phyloP scores from a whole-genome alignment of 2,113 vertebrate genomes.

The Hydrolagus affinis region DNA sequence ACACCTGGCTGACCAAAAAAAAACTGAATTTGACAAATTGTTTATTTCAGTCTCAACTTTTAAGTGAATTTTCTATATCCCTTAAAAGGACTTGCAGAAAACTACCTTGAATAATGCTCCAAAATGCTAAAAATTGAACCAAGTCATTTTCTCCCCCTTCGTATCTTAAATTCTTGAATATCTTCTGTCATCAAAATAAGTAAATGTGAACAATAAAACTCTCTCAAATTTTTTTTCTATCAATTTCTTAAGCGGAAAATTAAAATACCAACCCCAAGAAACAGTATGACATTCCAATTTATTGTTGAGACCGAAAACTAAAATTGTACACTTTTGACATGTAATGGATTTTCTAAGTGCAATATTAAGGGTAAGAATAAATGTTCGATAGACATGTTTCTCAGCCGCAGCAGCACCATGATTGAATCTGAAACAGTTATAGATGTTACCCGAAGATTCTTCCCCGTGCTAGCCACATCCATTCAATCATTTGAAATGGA shows the following conservation, averaged over 20 bases:
- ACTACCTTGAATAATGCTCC: no score
- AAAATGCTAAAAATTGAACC: no score
- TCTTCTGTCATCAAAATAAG: neutral
- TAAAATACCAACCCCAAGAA: neutral
- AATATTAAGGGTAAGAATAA: neutral
- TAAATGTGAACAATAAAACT: neutral
- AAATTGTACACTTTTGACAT: neutral
- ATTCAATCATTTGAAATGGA: neutral
- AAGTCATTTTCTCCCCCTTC: no score
- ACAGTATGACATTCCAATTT: conserved; percentile 5
- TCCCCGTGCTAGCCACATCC: neutral
- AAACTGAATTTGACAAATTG: no score
- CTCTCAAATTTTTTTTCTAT: neutral
- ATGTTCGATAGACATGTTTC: neutral
- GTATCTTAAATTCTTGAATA: no score
- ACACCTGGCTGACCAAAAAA: no score
- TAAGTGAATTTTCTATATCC: no score
- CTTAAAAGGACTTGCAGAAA: no score
- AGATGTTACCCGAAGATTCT: neutral
- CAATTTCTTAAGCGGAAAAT: neutral
- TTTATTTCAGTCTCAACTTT: no score
- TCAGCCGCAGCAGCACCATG: neutral
- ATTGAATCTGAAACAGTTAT: conserved; percentile 12
- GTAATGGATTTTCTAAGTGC: neutral
- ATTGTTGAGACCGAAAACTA: neutral